Conservation (phyloP, 2,113 vertebrate genomes). For the Erythrocebus patas region DNA sequence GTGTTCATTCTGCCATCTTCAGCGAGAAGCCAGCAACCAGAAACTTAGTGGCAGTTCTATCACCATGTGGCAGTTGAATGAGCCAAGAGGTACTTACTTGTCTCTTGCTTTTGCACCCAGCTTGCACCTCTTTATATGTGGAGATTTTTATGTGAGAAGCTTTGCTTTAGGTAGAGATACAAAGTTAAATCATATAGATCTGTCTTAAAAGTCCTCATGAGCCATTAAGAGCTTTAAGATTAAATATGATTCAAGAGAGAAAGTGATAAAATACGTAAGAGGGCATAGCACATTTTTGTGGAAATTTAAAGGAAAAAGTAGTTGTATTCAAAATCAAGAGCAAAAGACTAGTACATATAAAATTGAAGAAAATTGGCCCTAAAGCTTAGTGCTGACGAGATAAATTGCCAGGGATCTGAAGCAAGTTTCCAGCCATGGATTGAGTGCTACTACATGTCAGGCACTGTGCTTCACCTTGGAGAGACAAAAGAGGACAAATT, state of each 20-base stretch:
- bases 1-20: neutral
- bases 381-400: neutral
- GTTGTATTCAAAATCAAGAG: neutral
- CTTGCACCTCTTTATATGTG: neutral
- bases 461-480: neutral
- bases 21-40: neutral
- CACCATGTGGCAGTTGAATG: neutral
- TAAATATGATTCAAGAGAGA: neutral
- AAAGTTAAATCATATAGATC: conserved; percentile 34
- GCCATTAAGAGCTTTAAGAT: neutral
- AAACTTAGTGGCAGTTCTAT: neutral
- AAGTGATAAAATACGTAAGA: neutral
- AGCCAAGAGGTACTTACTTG: neutral
- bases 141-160: neutral
- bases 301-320: neutral
- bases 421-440: neutral
- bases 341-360: neutral
- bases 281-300: neutral
- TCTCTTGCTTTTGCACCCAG: neutral
- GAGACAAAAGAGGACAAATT: neutral
- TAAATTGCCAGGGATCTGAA: neutral
- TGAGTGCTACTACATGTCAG: neutral
- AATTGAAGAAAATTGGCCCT: conserved; percentile 6
- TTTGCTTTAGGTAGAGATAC: neutral
- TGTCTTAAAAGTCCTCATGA: conserved; percentile 15